These are phyloP conservation scores for Chauna torquata DNA, from an alignment of 2,113 vertebrate species.

Conservation along the genomic window DNA sequence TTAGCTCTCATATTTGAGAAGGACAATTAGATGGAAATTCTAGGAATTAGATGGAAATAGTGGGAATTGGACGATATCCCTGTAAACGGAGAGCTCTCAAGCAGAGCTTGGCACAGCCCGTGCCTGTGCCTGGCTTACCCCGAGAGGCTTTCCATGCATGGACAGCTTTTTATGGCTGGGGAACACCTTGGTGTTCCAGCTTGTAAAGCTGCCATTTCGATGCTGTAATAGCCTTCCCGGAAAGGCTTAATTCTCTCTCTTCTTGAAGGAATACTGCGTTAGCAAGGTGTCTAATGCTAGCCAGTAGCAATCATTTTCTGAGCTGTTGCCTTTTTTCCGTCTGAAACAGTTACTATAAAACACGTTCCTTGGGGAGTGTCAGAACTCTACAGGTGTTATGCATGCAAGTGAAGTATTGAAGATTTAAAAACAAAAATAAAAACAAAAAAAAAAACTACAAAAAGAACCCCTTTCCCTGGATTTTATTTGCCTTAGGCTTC, in stretches of 20 bases:
- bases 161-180: not conserved
- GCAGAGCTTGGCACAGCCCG: not conserved
- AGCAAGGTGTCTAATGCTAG: not conserved
- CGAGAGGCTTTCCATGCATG: accelerated
- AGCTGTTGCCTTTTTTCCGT: not conserved
- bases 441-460: not conserved
- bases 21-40: not conserved
- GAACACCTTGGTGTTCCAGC: not conserved
- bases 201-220: not conserved
- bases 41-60: not conserved
- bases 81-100: not conserved
- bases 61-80: not conserved
- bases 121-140: not conserved
- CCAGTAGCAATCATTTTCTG: not conserved
- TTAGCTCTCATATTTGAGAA: not conserved
- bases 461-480: not conserved
- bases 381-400: not conserved
- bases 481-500: constrained; percentile 35
- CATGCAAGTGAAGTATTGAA: constrained; percentile 3
- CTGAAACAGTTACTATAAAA: not conserved
- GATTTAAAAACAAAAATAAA: not conserved
- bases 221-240: not conserved
- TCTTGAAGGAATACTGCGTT: not conserved
- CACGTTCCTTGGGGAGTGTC: not conserved
- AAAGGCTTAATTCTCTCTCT: not conserved